Base-by-base conservation (phyloP, 2,113 vertebrate genomes). In the Reinhardtius hippoglossoides region DNA sequence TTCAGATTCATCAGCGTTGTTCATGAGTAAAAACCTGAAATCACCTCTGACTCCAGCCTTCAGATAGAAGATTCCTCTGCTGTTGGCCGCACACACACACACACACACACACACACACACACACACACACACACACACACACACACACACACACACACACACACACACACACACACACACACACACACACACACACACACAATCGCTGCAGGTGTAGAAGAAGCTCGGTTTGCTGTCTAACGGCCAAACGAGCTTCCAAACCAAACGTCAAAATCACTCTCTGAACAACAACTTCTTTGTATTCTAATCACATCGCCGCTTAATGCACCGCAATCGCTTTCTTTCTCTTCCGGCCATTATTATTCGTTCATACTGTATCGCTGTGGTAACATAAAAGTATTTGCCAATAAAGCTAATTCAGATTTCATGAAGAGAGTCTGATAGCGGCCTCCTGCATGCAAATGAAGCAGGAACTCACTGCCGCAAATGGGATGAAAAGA, bases 11-110 rank as follows among this genome's bases (percentile, higher is more conserved):
- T 71, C 60, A 21, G 62, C 24, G 0, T 55, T 67, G 64, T 86
- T 63, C 68, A 79, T 62, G 67, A 71, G 68, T 70, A 78, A 59
- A 48, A 82, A 68, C 57, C 64, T 68, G 64, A 78, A 67, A 78
- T 74, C 72, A 69, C 71, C 27, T 72, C 62, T 14, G 66, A 64
- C 62, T 66, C 27, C 21, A 64, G 69, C 57, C 78, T 59, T 66
- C 14, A 46, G 48, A 60, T 56, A 68, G 61, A 52, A 55, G 9
- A 76, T 35, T 69, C 14, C 55, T 71, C n/a, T 55, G 1, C 44
- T 57, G 14, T 23, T 56, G 54, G 57, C 35, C 0, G 0, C 73
- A 80, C 56, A 52, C 46, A 63, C 46, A 63, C 44, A 56, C 6
- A 67, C 46, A 63, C 44, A 56, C 6, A 67, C 46, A 63, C 44